Evolutionary conservation across 2,797 vertebrate genomes (phyloP), one percentile per base, ranked within the genome.

Genomic region (Hoplostethus atlanticus): DNA sequence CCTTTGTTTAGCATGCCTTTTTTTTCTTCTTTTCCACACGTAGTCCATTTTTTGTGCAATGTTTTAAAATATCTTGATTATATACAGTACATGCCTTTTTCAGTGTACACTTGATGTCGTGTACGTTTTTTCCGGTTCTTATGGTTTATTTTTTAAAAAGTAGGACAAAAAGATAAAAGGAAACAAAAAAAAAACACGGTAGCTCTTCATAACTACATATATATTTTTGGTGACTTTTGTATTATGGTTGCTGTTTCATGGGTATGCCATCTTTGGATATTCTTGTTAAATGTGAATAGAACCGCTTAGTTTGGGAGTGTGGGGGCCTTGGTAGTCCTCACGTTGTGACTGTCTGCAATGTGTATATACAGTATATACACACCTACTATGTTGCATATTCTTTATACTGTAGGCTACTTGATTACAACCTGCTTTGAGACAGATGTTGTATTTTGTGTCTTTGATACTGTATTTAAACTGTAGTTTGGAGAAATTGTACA

Each of bases 231-330:
- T 97, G 96, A 96, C 92, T 94, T 94, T 94, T 92, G 88, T 93
- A 93, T 84, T 86, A 83, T 79, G 70, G 83, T 92, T 91, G 87
- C 88, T 92, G 87, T 92, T 93, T 91, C 71, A 89, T 91, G 86
- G 87, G 67, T 77, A 73, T 77, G 94, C 95, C 95, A 97, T 96
- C 95, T 97, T 96, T 97, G 95, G 94, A 90, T 95, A 95, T 96
- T 96, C 92, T 95, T 96, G 96, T 92, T 91, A 82, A 96, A 96
- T 97, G 96, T 97, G 97, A 97, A 96, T 95, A 95, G 93, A 94
- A 93, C 91, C 79, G 88, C 91, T 84, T 94, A 68, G 79, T 85
- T 56, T 83, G 54, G 77, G 91, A 94, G 93, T 95, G 91, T 92
- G 94, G 93, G 95, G 94, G 95, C 93, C 72, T 89, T 93, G 81